phyloP scores from a whole-genome alignment of 2,113 vertebrate species.

The Micromys minutus region DNA sequence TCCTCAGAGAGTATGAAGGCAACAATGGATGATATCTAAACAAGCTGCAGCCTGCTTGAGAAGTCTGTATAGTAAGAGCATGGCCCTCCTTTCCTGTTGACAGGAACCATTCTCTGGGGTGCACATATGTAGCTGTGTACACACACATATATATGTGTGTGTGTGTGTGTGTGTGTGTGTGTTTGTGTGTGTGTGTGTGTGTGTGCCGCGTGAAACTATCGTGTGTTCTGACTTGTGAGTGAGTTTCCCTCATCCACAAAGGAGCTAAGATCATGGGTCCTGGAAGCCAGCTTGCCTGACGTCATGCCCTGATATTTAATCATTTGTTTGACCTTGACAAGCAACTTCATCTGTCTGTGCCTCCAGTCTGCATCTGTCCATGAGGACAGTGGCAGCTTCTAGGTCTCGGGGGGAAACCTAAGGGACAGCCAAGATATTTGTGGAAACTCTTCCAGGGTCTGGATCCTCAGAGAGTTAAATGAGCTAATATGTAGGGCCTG shows the following conservation, averaged over 20 bases:
- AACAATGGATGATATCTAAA: not conserved
- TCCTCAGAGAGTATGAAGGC: not conserved
- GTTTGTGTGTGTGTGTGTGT: too few relatives aligned
- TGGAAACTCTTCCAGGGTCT: not conserved
- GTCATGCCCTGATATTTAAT: not conserved
- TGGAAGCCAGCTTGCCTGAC: not conserved
- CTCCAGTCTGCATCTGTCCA: not conserved
- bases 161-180: too few relatives aligned
- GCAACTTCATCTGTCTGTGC: not conserved
- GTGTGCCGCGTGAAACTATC: not conserved
- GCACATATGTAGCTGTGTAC: accelerated
- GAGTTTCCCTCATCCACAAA: not conserved
- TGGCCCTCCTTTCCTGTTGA: not conserved
- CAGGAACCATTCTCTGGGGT: not conserved
- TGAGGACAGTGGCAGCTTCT: not conserved
- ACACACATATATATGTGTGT: too few relatives aligned
- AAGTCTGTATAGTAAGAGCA: not conserved
- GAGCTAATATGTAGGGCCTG: not conserved
- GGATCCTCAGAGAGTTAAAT: not conserved
- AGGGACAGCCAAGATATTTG: not conserved
- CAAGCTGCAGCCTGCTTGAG: not conserved
- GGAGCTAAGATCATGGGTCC: not conserved
- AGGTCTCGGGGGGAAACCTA: not conserved
- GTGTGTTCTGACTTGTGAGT: not conserved
- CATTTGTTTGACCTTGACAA: not conserved